Base-by-base conservation (phyloP, 1,140 invertebrate genomes). In the Orchesella cincta region DNA sequence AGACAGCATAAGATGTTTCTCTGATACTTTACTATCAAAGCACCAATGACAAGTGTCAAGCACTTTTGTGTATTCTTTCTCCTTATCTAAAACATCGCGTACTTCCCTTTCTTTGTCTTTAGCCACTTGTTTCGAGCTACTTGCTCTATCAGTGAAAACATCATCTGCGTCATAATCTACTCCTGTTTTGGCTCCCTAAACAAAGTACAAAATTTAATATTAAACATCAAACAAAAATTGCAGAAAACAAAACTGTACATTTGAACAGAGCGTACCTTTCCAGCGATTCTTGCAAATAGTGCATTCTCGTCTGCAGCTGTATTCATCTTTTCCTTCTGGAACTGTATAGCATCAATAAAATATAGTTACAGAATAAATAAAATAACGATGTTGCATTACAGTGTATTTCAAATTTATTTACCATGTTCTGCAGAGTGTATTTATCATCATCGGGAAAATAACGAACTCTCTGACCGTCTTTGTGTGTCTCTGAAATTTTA, bases 391-490 rank as follows among this genome's bases (percentile, higher is more conserved):
- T n/a, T 31, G 20, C 20, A n/a, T n/a, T n/a, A n/a, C n/a, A 23
- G n/a, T 51, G 20, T 51, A 23, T 20, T 46, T 0, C 31, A 75
- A 52, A 18, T 71, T 26, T 46, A 82, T 85, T 87, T 88, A 94
- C 93, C 92, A 98, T 93, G 84, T 94, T 88, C 85, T 93, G 89
- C 18, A 98, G 89, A 54, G 92, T 91, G 86, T 93, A 92, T 85
- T 92, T 92, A 84, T 97, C 94, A 88, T 97, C 95, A 87, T 97
- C 94, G 51, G 92, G 89, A 88, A 95, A 97, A 86, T 97, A 96
- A 75, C 91, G 89, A 20, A 91, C 87, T 81, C 94, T 88, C 83
- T 94, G 87, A 1, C 92, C 92, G 77, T 86, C 87, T 76, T 87
- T 85, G 83, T 97, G 93, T 14, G 94, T 97, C 77, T 91, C 89